Evolutionary conservation across 2,113 vertebrate species (phyloP).

Genomic region (Onychorhynchus coronatus): DNA sequence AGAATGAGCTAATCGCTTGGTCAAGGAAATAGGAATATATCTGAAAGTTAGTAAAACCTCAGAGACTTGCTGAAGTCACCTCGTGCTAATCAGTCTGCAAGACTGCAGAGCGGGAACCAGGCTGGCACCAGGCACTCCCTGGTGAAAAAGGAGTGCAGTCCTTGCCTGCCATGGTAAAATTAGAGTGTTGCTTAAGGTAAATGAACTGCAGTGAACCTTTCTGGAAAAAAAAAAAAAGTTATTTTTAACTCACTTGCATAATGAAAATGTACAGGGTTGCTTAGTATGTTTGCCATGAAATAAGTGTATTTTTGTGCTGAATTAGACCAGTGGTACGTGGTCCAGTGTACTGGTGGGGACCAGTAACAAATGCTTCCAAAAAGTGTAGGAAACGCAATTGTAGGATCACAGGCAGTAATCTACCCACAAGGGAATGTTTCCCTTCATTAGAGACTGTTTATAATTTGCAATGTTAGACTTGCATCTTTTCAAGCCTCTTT

Average conservation of each 20-base stretch:
- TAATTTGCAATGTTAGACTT: not conserved
- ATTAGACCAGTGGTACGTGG: not conserved
- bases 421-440: not conserved
- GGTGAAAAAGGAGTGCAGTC: not conserved
- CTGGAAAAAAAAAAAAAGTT: not conserved
- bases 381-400: not conserved
- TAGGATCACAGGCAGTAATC: not conserved
- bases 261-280: not conserved
- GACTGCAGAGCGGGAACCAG: not conserved
- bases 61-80: not conserved
- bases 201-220: not conserved
- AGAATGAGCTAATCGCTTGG: not conserved
- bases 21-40: not conserved
- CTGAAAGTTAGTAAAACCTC: not conserved
- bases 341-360: not conserved
- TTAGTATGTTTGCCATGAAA: not conserved
- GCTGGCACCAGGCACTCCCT: not conserved
- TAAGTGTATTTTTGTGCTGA: fast-evolving
- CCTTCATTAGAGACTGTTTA: not conserved
- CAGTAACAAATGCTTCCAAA: not conserved
- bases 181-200: not conserved
- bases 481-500: not conserved
- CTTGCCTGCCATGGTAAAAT: not conserved
- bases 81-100: not conserved
- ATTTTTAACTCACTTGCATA: not conserved